Evolutionary conservation across 1,140 invertebrate genomes (phyloP).

Genomic region (Drosophila subobscura): DNA sequence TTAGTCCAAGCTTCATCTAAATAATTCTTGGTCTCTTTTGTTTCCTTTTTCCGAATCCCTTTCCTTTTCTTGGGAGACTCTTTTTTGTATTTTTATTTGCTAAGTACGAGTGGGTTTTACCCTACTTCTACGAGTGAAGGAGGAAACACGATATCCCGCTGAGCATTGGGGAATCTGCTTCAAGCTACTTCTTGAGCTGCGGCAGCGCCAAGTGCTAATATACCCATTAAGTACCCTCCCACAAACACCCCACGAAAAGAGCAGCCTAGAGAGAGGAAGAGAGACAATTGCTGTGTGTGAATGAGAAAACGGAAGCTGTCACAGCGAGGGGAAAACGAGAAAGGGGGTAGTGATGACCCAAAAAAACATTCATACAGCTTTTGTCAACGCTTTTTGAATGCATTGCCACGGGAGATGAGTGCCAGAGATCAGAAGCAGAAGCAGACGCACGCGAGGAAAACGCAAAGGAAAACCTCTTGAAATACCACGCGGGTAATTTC

Average conservation of each 20-base stretch:
- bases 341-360: constrained; percentile 35
- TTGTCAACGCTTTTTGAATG: constrained; percentile 28
- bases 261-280: constrained; percentile 15
- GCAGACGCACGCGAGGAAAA: constrained; percentile 6
- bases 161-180: constrained; percentile 22
- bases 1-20: no score
- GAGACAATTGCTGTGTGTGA: constrained; percentile 28
- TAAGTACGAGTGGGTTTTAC: background rate
- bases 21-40: constrained; percentile 3
- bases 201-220: constrained; percentile 44
- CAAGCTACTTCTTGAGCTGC: constrained; percentile 14
- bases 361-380: constrained; percentile 59
- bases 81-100: background rate
- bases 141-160: constrained; percentile 1
- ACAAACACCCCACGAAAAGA: constrained; percentile 16
- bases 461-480: constrained; percentile 13
- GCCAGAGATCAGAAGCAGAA: no score
- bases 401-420: constrained; percentile 39
- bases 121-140: background rate
- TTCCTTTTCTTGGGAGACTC: constrained; percentile 1
- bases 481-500: constrained; percentile 17
- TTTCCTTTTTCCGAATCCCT: constrained; percentile 1
- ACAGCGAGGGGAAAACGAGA: constrained; percentile 43
- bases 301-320: constrained; percentile 47
- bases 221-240: constrained; percentile 38